Evolutionary conservation across 2,797 vertebrate species (phyloP).

Genomic region (Alfaro cultratus): DNA sequence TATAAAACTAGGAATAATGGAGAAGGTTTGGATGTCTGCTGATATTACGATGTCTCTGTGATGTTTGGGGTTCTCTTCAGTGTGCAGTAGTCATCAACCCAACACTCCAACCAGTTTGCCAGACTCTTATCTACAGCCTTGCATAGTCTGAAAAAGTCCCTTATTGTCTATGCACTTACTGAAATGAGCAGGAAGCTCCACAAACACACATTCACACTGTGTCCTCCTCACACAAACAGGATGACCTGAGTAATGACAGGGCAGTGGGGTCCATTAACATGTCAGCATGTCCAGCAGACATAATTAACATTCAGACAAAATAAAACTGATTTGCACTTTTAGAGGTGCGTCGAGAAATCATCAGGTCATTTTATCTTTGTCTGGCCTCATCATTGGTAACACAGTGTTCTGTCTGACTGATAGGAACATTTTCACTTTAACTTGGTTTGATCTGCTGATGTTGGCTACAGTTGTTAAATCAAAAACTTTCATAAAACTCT

Average conservation of each 20-base stretch:
- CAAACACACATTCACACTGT: slow-evolving; percentile 4
- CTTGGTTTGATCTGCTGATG: background rate
- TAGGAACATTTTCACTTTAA: background rate
- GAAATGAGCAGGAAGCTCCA: slow-evolving; percentile 19
- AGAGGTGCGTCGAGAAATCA: background rate
- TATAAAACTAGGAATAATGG: background rate
- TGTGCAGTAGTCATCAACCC: slow-evolving; percentile 22
- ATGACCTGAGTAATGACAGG: slow-evolving; percentile 71
- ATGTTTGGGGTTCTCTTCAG: slow-evolving; percentile 16
- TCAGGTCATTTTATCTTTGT: background rate
- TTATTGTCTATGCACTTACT: slow-evolving; percentile 49
- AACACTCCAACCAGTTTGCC: slow-evolving; percentile 28
- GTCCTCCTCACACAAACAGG: slow-evolving; percentile 19
- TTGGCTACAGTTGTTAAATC: background rate
- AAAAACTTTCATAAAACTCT: background rate
- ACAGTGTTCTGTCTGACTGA: background rate
- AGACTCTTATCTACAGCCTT: slow-evolving; percentile 44
- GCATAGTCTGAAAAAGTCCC: slow-evolving; percentile 55
- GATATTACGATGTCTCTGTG: slow-evolving; percentile 6
- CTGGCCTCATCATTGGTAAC: background rate
- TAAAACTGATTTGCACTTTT: background rate
- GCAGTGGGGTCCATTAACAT: slow-evolving; percentile 44
- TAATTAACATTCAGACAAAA: slow-evolving; percentile 1
- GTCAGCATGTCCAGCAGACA: slow-evolving; percentile 23
- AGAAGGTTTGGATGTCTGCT: background rate